Evolutionary conservation across 2,888 invertebrate species (phyloP), one percentile per base, ranked within the genome.

Genomic region (Meiosimyza platycephala): DNA sequence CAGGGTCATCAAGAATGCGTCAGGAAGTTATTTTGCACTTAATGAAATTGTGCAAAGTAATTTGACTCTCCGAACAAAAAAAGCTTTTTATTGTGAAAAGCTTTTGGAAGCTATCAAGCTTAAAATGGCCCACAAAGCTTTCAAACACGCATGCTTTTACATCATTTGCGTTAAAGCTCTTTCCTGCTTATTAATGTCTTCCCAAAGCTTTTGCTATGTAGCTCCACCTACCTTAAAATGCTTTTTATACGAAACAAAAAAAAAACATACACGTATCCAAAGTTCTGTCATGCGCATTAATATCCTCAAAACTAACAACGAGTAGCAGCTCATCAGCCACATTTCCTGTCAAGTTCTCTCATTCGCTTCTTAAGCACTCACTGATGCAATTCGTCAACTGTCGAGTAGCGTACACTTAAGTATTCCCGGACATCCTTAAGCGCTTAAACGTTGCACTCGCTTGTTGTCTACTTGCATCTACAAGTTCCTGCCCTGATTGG

Each of bases 321-420:
- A 55, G 22, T 22, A 55, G n/a, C 18, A 63, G 48, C 63, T 48
- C 63, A 47, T 63, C 63, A 47, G 13, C 15, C n/a, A 9, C n/a
- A 47, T 16, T n/a, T 18, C 22, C 22, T 15, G 12, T 18, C 28
- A 12, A 33, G 18, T 33, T 15, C 47, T 55, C 40, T n/a, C 57
- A 64, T 55, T 62, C 68, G 70, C 65, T 54, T 22, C 70, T 70
- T 64, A 22, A 70, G 70, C 64, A 28, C 50, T 69, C 54, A 60
- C 64, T 40, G 69, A 70, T 70, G 70, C 73, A 73, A 66, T 70
- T 73, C 62, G 65, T 51, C 65, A 64, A 57, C 59, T 11, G 18
- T 50, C 12, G 62, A 62, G 63, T 54, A 18, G 68, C 68, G 9
- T 5, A 40, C 40, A 16, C 68, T 68, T 59, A 57, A 47, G 67